These are phyloP conservation scores for Scatophagus argus DNA, from an alignment of 2,113 vertebrate genomes.

Conservation along the genomic window DNA sequence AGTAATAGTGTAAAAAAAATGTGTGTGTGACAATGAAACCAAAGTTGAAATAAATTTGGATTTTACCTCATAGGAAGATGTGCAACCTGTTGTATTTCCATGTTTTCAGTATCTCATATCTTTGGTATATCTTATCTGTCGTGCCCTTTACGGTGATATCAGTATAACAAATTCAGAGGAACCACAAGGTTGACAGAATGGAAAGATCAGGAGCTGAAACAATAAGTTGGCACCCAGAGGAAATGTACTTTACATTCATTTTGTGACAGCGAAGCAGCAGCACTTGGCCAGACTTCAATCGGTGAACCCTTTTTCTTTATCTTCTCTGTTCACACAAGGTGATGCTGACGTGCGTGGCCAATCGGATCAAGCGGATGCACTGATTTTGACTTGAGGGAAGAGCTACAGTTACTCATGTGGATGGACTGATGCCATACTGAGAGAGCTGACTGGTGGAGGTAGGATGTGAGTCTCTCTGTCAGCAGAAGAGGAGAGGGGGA, in stretches of 20 bases:
- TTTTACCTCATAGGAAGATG: not conserved
- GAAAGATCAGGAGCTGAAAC: slow-evolving; percentile 58
- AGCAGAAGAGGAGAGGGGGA: slow-evolving; percentile 22
- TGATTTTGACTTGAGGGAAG: slow-evolving; percentile 67
- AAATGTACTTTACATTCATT: slow-evolving; percentile 59
- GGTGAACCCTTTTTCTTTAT: slow-evolving; percentile 57
- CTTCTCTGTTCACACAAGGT: slow-evolving; percentile 68
- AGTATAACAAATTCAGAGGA: slow-evolving; percentile 6
- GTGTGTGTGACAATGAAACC: not conserved
- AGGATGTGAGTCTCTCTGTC: slow-evolving; percentile 51
- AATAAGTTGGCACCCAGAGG: slow-evolving; percentile 48
- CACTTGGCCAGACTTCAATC: slow-evolving; percentile 68
- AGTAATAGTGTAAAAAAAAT: not conserved
- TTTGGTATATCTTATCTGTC: slow-evolving; percentile 5
- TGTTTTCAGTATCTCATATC: slow-evolving; percentile 18
- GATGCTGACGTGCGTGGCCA: slow-evolving; percentile 68
- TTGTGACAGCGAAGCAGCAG: slow-evolving; percentile 34
- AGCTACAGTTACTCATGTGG: slow-evolving; percentile 45
- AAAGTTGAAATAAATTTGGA: not conserved
- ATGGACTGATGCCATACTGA: slow-evolving; percentile 53
- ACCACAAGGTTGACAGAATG: slow-evolving; percentile 27
- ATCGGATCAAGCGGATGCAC: slow-evolving; percentile 63
- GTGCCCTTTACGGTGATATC: not conserved
- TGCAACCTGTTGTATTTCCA: not conserved
- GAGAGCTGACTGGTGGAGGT: slow-evolving; percentile 49